Evolutionary conservation across 2,113 vertebrate genomes (phyloP).

Genomic region (Melanotaenia duboulayi): DNA sequence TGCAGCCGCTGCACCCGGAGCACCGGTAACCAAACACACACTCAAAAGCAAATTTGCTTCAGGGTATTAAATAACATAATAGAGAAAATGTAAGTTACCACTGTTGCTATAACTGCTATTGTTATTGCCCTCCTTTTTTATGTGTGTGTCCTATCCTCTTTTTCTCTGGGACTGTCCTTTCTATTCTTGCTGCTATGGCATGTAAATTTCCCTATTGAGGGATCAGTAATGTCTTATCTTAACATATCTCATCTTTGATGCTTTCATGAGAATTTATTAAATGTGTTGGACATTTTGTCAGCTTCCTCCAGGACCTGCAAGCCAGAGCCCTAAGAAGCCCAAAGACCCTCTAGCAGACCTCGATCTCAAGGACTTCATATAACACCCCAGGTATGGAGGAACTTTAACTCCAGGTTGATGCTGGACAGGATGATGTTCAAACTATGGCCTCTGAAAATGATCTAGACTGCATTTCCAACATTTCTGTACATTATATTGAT

Average conservation of each 20-base stretch:
- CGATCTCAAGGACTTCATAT: constrained; percentile 99
- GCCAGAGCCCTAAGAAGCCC: constrained; percentile 97
- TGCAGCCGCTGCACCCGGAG: constrained; percentile 85
- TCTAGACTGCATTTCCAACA: background rate
- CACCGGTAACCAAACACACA: constrained; percentile 82
- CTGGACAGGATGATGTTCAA: no score
- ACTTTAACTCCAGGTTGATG: background rate
- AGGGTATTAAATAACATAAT: background rate
- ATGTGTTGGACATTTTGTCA: constrained; percentile 64
- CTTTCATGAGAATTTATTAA: no score
- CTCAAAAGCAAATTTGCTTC: no score
- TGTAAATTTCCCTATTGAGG: no score
- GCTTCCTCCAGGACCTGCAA: constrained; percentile 94
- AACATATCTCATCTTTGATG: no score
- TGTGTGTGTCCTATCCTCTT: no score
- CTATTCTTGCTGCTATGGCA: no score
- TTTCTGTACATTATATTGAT: background rate
- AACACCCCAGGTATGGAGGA: constrained; percentile 81
- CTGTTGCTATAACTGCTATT: no score
- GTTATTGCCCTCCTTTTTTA: no score
- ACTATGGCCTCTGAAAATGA: background rate
- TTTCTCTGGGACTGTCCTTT: no score
- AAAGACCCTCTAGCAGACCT: constrained; percentile 99
- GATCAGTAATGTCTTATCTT: no score
- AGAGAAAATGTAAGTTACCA: no score